Percentiles rank a stretch among this genome's conserved stretches.
Conservation (phyloP, 2,888 invertebrate genomes). For the Philopedon plagiatum region DNA sequence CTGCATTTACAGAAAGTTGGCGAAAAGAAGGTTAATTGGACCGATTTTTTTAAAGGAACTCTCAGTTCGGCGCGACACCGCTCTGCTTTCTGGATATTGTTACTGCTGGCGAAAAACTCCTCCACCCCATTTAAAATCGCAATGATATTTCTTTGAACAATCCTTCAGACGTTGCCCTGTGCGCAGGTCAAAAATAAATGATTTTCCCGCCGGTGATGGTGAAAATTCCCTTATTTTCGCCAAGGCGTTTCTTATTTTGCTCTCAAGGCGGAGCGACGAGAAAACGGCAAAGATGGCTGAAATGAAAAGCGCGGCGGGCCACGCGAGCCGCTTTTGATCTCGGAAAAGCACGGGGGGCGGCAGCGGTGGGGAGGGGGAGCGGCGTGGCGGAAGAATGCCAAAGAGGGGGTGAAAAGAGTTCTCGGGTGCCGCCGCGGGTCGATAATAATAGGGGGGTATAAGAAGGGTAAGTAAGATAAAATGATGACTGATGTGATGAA, state of each 20-base stretch:
- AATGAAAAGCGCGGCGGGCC: slow-evolving; percentile 39
- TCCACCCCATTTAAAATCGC: slow-evolving; percentile 35
- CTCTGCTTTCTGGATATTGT: background rate
- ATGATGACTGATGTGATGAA: too few species aligned
- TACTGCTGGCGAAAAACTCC: slow-evolving; percentile 10
- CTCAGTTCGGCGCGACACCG: too few species aligned
- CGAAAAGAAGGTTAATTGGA: too few species aligned
- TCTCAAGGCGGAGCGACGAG: slow-evolving; percentile 55
- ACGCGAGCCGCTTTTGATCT: slow-evolving; percentile 44
- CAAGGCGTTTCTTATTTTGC: slow-evolving; percentile 63
- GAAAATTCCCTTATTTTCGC: slow-evolving; percentile 67
- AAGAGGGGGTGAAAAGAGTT: slow-evolving; percentile 2
- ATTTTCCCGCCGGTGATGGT: slow-evolving; percentile 66
- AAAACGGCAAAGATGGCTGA: slow-evolving; percentile 50
- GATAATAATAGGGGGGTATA: slow-evolving; percentile 37
- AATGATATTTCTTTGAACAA: slow-evolving; percentile 59
- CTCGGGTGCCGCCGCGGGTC: slow-evolving; percentile 15
- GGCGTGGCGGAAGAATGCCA: slow-evolving; percentile 16
- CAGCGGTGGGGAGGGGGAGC: background rate
- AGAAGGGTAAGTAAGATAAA: slow-evolving; percentile 31
- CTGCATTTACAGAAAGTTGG: too few species aligned
- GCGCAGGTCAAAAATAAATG: slow-evolving; percentile 68
- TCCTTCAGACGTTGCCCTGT: slow-evolving; percentile 58
- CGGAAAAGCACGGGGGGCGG: slow-evolving; percentile 21
- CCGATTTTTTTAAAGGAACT: too few species aligned